These are phyloP conservation scores for Drosophila planitibia DNA, from an alignment of 2,888 invertebrate species.

Conservation along the genomic window DNA sequence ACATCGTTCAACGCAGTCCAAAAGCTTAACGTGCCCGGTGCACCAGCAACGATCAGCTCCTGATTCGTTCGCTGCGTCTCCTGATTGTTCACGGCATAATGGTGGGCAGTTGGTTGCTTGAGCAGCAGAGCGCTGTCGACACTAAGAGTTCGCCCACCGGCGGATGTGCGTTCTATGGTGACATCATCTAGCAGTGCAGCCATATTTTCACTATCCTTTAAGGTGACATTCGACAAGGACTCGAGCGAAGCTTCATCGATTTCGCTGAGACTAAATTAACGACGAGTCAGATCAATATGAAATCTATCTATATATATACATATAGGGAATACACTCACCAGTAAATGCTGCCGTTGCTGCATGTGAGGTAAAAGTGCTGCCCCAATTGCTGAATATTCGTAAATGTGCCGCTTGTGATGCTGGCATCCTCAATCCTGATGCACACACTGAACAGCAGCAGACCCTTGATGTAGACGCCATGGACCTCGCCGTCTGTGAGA, in stretches of 20 bases:
- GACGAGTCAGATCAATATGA: background rate
- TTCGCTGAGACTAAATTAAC: conserved; percentile 71
- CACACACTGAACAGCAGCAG: conserved; percentile 81
- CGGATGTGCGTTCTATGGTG: conserved; percentile 63
- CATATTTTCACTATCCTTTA: conserved; percentile 78
- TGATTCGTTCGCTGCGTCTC: conserved; percentile 19
- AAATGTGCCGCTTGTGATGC: conserved; percentile 71
- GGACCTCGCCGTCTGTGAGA: conserved; percentile 83
- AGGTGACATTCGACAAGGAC: conserved; percentile 65
- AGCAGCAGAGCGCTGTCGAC: conserved; percentile 58
- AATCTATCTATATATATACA: too few relatives aligned
- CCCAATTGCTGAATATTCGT: conserved; percentile 76
- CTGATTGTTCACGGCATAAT: conserved; percentile 57
- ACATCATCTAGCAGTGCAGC: conserved; percentile 75
- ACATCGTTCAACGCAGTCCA: conserved; percentile 58
- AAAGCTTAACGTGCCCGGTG: conserved; percentile 63
- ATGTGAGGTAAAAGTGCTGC: conserved; percentile 76
- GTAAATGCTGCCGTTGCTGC: conserved; percentile 83
- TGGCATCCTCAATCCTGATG: conserved; percentile 79
- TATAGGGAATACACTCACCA: conserved; percentile 61
- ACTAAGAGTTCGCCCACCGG: conserved; percentile 60
- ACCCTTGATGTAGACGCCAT: conserved; percentile 84
- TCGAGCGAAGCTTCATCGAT: conserved; percentile 80
- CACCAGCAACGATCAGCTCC: conserved; percentile 60
- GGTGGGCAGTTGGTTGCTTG: conserved; percentile 28